Evolutionary conservation across 2,113 vertebrate genomes (phyloP), one percentile per base, ranked within the genome.

Genomic region (Malaclemys terrapin): DNA sequence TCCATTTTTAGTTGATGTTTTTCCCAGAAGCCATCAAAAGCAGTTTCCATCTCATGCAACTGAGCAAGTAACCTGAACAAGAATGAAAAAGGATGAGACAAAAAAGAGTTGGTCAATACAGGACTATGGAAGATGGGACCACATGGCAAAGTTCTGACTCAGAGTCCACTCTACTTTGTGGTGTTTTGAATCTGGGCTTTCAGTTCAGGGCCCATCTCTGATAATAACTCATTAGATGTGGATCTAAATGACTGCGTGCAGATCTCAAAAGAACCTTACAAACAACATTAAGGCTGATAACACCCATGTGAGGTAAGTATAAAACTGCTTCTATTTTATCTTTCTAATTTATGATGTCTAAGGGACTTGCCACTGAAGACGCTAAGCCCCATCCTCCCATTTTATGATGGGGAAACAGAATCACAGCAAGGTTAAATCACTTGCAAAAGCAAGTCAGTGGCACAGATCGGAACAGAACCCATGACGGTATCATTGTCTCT

Each of bases 1-100:
- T 99, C 98, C 97, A 99, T 99, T 98, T 99, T 99, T 56, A 99
- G 97, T 89, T 99, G 99, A 86, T 99, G 99, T 91, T 99, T 99
- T 94, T 99, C 99, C 98, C 99, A 99, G 98, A 99, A 99, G 94
- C 99, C 99, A 57, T 99, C 99, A 91, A 99, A 99, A 87, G 99
- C 99, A 7, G 96, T 98, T 97, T 99, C 99, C 99, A 99, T 99
- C 96, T 99, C 99, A 88, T 94, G 98, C 89, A 99, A 98, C 98
- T 99, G 99, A 56, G 98, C 97, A 8, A 99, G 98, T 82, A 99
- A 99, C 97, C 99, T 99, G 78, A 69, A 95, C 10, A 93, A 97
- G 27, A 92, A 42, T 97, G 86, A 83, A 54, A 95, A 95, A 59
- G 29, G 79, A 93, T 13, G 96, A 76, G n/a, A 89, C 1, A 35